These are phyloP conservation scores for Festucalex cinctus DNA, from an alignment of 2,113 vertebrate species.

Conservation along the genomic window DNA sequence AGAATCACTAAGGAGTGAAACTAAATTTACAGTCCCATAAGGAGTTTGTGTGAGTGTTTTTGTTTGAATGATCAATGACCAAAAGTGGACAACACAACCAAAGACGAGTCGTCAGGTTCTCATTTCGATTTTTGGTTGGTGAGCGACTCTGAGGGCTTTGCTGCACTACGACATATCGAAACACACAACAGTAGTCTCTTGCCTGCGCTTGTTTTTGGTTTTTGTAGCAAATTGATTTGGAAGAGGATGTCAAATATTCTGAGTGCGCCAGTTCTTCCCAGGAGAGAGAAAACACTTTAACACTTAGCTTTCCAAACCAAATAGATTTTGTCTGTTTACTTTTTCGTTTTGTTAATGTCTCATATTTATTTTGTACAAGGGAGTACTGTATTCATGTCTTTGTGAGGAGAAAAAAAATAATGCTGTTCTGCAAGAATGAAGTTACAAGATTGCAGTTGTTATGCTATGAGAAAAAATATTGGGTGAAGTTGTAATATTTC, in stretches of 20 bases:
- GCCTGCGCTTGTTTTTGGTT: background rate
- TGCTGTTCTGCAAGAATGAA: background rate
- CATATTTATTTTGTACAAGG: slow-evolving; percentile 4
- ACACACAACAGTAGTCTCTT: background rate
- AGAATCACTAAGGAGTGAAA: slow-evolving; percentile 57
- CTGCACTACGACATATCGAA: background rate
- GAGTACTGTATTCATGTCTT: background rate
- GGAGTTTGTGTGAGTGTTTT: slow-evolving; percentile 18
- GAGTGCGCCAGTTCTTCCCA: background rate
- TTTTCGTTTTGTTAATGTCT: background rate
- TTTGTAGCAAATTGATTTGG: background rate
- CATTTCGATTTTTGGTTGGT: background rate
- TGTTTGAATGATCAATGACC: slow-evolving; percentile 2
- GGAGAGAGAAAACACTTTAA: background rate
- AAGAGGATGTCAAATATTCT: background rate
- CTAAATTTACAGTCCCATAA: slow-evolving; percentile 43
- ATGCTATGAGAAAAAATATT: background rate
- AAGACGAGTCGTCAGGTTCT: background rate
- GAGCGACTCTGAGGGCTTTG: background rate
- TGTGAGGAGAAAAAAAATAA: background rate
- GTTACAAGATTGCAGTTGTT: background rate
- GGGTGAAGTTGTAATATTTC: background rate
- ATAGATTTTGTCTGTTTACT: background rate
- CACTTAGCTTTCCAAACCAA: background rate
- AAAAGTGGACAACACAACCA: background rate